Evolutionary conservation across 30 jellyfish, hydroid and myxozoan species (phyloP).

Genomic region (Aurelia sp.): DNA sequence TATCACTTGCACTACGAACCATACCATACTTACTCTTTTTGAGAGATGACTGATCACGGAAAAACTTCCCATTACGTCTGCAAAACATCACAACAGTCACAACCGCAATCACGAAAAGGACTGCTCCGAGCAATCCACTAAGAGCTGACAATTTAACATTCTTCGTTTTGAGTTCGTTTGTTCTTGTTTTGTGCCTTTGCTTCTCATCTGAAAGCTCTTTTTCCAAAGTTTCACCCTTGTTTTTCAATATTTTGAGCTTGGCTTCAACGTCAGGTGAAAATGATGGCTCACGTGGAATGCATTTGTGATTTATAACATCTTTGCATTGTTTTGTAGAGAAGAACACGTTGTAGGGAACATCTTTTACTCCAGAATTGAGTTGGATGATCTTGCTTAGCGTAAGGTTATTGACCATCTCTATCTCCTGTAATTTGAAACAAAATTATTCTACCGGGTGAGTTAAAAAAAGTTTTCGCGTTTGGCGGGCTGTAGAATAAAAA

Average conservation of each 20-base stretch:
- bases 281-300: conserved; percentile 57
- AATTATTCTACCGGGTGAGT: no score
- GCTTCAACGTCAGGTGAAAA: background rate
- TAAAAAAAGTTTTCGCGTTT: no score
- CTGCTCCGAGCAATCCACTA: background rate
- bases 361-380: conserved; percentile 80
- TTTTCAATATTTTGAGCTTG: background rate
- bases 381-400: conserved; percentile 83
- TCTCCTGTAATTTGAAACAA: conserved; percentile 64
- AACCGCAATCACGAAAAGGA: background rate
- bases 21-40: conserved; percentile 35
- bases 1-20: conserved; percentile 20
- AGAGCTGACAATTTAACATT: background rate
- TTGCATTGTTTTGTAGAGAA: conserved; percentile 82
- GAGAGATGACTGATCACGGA: background rate
- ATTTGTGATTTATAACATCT: conserved; percentile 73
- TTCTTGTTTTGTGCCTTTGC: background rate
- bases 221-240: background rate
- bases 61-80: background rate
- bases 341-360: conserved; percentile 89
- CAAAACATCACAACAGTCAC: background rate
- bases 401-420: conserved; percentile 75
- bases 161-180: background rate
- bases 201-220: background rate
- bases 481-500: no score